phyloP scores from a whole-genome alignment of 2,888 invertebrate genomes.

The Tachina grossa region DNA sequence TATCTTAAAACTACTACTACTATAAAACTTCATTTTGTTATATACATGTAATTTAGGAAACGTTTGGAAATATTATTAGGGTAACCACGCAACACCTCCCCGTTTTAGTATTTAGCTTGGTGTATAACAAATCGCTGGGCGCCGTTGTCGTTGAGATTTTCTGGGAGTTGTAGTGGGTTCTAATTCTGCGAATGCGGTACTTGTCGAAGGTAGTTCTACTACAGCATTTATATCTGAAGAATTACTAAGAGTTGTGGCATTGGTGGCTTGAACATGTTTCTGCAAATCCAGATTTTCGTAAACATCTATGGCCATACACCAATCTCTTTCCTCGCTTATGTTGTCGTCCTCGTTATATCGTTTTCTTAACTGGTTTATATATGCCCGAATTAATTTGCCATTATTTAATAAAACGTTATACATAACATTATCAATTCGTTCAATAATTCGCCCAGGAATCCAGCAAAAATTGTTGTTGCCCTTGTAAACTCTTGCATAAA shows the following conservation, averaged over 20 bases:
- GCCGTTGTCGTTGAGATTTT: no score
- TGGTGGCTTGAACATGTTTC: not conserved
- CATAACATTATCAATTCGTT: not conserved
- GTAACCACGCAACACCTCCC: no score
- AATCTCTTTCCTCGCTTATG: conserved; percentile 24
- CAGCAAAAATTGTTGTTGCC: conserved; percentile 59
- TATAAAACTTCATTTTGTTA: no score
- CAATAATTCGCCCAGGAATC: conserved; percentile 46
- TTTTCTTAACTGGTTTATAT: conserved; percentile 63
- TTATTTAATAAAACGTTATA: not conserved
- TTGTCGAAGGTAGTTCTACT: no score
- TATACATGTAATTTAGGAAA: no score
- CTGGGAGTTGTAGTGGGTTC: no score
- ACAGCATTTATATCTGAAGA: not conserved
- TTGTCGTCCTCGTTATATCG: conserved; percentile 16
- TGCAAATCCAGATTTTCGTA: not conserved
- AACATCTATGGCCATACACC: conserved; percentile 26
- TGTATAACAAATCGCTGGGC: no score
- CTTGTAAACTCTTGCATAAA: conserved; percentile 53
- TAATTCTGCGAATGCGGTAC: no score
- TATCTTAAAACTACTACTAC: no score
- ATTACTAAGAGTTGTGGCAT: conserved; percentile 7
- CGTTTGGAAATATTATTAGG: no score
- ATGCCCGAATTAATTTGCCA: conserved; percentile 30
- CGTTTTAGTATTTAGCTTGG: no score